Conservation (phyloP, 2,113 vertebrate genomes). For the Plectropomus leopardus region DNA sequence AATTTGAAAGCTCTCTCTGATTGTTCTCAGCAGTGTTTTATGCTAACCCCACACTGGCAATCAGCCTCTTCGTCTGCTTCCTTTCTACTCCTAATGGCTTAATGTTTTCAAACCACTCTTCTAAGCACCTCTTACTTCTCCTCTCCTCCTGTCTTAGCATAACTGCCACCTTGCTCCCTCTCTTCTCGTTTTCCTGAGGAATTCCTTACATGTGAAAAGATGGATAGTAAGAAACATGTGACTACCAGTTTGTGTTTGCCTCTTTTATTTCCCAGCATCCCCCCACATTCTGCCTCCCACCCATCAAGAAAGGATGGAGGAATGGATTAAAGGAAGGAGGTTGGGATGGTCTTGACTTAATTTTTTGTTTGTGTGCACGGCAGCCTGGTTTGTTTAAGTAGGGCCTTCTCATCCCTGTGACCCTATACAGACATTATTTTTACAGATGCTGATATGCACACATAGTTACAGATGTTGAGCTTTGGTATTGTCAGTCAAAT, state of each 20-base stretch:
- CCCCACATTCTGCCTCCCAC: constrained; percentile 48
- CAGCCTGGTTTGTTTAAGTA: constrained; percentile 7
- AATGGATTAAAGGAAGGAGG: constrained; percentile 26
- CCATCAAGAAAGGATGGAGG: constrained; percentile 35
- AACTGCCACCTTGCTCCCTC: background rate
- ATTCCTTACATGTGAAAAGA: background rate
- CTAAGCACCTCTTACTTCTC: background rate
- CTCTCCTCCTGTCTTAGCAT: constrained; percentile 9
- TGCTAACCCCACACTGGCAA: constrained; percentile 11
- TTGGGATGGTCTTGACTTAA: constrained; percentile 46
- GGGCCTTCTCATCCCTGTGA: background rate
- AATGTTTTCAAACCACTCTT: constrained; percentile 24
- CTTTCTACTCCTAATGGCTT: constrained; percentile 2
- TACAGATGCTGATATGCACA: background rate
- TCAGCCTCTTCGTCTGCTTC: background rate
- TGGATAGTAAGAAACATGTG: background rate
- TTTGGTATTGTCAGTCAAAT: background rate
- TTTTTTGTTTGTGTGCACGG: constrained; percentile 62
- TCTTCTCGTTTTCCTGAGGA: background rate
- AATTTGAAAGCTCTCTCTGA: background rate
- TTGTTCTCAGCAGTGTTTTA: constrained; percentile 10
- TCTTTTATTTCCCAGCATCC: constrained; percentile 35
- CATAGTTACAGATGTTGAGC: background rate
- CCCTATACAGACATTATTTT: background rate
- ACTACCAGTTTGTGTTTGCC: constrained; percentile 2